Evolutionary conservation across 2,113 vertebrate genomes (phyloP), one percentile per base, ranked within the genome.

Genomic region (Nothobranchius furzeri): DNA sequence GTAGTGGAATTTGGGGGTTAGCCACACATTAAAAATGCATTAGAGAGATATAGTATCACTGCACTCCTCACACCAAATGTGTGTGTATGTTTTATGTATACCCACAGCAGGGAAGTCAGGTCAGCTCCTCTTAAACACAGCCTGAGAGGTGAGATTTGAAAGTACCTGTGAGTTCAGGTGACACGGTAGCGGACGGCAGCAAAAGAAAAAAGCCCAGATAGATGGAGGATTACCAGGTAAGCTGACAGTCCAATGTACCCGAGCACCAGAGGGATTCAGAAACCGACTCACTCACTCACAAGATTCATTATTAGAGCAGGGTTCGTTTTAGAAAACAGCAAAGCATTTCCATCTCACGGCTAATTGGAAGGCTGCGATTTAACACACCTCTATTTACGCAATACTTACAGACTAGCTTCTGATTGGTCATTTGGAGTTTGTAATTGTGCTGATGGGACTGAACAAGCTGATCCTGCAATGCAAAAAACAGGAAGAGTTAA

Each of bases 351-450:
- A 75, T 85, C 72, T 35, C 12, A 30, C 36, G 55, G 69, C 72
- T 80, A 86, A 89, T 84, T 78, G 75, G 62, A 45, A 79, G 81
- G 53, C 30, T 73, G 80, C 71, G 10, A 87, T 78, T 68, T 77
- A 81, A 81, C 77, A 75, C 0, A 15, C 57, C 68, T 79, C 79
- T 81, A 79, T 74, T 77, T 78, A 66, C 76, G 35, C 64, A 84
- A 79, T 73, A 88, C 95, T 95, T 92, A 98, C 96, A 67, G 87
- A 84, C 94, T 54, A 91, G 83, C 61, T 92, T 94, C 75, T 95
- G 94, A 89, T 94, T 95, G 81, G 91, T 67, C 43, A 69, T 43
- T 75, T 93, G 93, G 64, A 98, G 91, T 68, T 95, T 89, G 45
- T 79, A 88, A 76, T 86, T 83, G 61, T 95, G 85, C 43, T 94